Percentiles rank a stretch among this genome's conserved stretches.
Conservation (phyloP, 1,140 invertebrate genomes). For the Thaumetopoea pityocampa region DNA sequence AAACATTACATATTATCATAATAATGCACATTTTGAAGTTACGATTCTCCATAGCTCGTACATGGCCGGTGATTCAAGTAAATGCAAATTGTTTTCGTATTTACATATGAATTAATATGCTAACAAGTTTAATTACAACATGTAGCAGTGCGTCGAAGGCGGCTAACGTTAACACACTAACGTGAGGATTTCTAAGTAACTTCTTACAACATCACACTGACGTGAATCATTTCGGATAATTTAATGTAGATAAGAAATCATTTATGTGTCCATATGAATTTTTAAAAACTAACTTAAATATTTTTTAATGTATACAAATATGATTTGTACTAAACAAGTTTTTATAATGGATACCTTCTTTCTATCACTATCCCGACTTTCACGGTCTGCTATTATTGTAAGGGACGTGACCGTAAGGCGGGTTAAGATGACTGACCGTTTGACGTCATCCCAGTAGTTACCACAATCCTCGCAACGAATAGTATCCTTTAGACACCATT, state of each 20-base stretch:
- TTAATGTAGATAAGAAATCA: constrained; percentile 6
- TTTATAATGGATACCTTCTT: too few relatives aligned
- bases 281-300: too few relatives aligned
- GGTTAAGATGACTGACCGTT: too few relatives aligned
- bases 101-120: constrained; percentile 42
- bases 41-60: constrained; percentile 57
- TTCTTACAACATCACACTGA: constrained; percentile 22
- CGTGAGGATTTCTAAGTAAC: constrained; percentile 37
- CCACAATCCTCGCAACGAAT: too few relatives aligned
- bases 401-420: too few relatives aligned
- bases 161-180: constrained; percentile 43
- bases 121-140: constrained; percentile 53
- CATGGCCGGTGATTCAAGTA: constrained; percentile 33
- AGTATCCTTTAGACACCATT: too few relatives aligned
- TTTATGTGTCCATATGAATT: too few relatives aligned
- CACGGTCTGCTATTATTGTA: too few relatives aligned
- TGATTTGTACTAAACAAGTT: too few relatives aligned
- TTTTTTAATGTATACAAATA: too few relatives aligned
- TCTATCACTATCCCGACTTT: too few relatives aligned
- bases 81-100: constrained; percentile 25
- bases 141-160: constrained; percentile 30
- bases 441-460: too few relatives aligned
- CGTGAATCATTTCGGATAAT: constrained; percentile 30
- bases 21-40: constrained; percentile 37
- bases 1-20: constrained; percentile 11